Conservation (phyloP, 2,888 invertebrate genomes). For the Microctonus hyperodae region DNA sequence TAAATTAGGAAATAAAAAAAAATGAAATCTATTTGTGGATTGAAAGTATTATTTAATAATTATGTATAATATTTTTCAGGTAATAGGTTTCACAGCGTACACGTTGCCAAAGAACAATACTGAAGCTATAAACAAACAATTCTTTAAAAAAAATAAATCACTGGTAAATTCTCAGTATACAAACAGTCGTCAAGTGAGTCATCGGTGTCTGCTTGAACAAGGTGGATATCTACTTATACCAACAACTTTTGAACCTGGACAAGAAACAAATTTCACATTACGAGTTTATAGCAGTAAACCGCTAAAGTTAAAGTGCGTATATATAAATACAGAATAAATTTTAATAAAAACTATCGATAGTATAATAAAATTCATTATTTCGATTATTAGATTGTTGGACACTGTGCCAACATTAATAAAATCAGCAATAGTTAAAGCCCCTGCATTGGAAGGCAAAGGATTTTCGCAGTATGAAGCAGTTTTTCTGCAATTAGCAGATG, state of each 20-base stretch:
- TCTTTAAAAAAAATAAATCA: constrained; percentile 87
- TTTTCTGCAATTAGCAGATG: constrained; percentile 88
- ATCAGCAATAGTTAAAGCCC: constrained; percentile 79
- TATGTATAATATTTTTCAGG: constrained; percentile 52
- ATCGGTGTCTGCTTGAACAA: constrained; percentile 79
- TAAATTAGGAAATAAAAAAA: too few species aligned
- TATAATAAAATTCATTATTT: not conserved
- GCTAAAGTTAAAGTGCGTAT: constrained; percentile 75
- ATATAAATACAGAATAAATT: constrained; percentile 64
- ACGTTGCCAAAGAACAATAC: constrained; percentile 73
- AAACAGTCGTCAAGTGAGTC: constrained; percentile 88
- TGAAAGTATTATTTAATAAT: not conserved
- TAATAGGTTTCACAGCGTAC: constrained; percentile 89
- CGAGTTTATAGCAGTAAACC: constrained; percentile 81
- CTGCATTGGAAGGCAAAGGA: constrained; percentile 74
- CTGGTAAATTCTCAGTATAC: constrained; percentile 90
- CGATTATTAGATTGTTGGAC: constrained; percentile 64
- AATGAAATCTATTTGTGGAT: not conserved
- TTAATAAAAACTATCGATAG: not conserved
- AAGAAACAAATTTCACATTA: constrained; percentile 88
- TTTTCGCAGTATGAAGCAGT: constrained; percentile 89
- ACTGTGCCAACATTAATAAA: constrained; percentile 73
- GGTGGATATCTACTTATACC: constrained; percentile 87
- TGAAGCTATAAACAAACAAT: constrained; percentile 80
- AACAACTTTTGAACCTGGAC: constrained; percentile 89